Evolutionary conservation across 37 sponge, comb jelly and placozoan genomes (phyloP).

Genomic region (Beroe forskalii): DNA sequence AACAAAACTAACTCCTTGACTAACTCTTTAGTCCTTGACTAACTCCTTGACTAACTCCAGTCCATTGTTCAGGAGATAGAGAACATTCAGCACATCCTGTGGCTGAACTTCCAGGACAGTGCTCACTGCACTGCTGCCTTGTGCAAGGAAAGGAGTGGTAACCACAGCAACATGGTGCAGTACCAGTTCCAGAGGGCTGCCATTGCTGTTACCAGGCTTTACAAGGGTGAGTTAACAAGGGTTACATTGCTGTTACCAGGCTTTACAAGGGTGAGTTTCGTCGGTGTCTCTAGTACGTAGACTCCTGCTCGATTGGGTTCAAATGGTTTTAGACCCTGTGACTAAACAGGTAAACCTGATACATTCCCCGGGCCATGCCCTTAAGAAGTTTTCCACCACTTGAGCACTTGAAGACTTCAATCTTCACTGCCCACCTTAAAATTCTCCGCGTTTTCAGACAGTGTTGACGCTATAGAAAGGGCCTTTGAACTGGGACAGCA

Average conservation of each 20-base stretch:
- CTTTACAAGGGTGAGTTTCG: conserved; percentile 61
- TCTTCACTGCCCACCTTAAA: no score
- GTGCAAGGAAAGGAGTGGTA: conserved; percentile 18
- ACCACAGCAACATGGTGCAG: neutral
- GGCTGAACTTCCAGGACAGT: conserved; percentile 54
- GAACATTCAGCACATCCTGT: conserved; percentile 61
- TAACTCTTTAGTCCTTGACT: no score
- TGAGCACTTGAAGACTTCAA: no score
- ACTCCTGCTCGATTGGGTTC: no score
- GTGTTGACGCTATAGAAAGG: conserved; percentile 42
- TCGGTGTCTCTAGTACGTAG: no score
- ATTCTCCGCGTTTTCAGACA: no score
- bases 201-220: conserved; percentile 60
- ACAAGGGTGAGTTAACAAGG: conserved; percentile 32
- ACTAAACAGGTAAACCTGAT: no score
- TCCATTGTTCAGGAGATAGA: conserved; percentile 31
- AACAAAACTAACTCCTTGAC: no score
- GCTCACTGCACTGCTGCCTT: conserved; percentile 22
- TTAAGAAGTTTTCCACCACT: no score
- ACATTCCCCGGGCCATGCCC: neutral
- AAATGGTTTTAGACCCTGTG: no score
- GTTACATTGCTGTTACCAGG: conserved; percentile 36
- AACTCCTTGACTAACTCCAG: no score
- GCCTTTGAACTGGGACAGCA: conserved; percentile 37
- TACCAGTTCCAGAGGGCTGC: conserved; percentile 28